These are phyloP conservation scores for Eira barbara DNA, from an alignment of 2,113 vertebrate genomes.

Conservation along the genomic window DNA sequence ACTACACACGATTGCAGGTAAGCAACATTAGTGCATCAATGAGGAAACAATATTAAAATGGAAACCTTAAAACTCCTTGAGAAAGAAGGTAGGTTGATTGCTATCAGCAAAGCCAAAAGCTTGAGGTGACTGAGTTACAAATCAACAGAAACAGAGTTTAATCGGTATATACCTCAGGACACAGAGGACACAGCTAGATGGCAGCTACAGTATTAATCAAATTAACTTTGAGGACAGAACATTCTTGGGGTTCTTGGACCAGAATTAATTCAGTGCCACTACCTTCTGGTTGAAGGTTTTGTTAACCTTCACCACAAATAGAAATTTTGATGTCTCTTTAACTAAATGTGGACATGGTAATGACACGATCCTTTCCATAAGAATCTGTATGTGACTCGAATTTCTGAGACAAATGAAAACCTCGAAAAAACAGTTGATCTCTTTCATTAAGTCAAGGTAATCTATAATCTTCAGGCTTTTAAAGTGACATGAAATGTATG, in stretches of 20 bases:
- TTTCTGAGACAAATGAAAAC: conserved; percentile 20
- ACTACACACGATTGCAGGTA: background rate
- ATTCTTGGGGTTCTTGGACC: conserved; percentile 22
- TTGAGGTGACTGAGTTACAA: background rate
- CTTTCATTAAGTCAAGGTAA: background rate
- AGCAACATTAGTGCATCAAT: conserved; percentile 15
- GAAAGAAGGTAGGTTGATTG: conserved; percentile 7
- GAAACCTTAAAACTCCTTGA: background rate
- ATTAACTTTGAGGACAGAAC: background rate
- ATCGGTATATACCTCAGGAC: background rate
- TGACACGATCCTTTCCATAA: background rate
- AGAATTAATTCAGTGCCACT: background rate
- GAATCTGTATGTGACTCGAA: conserved; percentile 2
- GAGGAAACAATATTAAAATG: conserved; percentile 1
- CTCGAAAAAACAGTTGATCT: background rate
- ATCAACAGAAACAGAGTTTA: conserved; percentile 22
- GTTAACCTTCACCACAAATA: background rate
- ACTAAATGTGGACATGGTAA: background rate
- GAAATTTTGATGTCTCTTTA: background rate
- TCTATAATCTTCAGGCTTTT: conserved; percentile 12
- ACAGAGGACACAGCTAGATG: background rate
- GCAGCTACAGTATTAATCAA: background rate
- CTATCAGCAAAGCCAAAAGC: conserved; percentile 6
- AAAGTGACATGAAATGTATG: background rate
- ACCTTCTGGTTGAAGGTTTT: background rate